phyloP scores from a whole-genome alignment of 2,113 vertebrate genomes.

The Rhegmatorhina hoffmannsi region DNA sequence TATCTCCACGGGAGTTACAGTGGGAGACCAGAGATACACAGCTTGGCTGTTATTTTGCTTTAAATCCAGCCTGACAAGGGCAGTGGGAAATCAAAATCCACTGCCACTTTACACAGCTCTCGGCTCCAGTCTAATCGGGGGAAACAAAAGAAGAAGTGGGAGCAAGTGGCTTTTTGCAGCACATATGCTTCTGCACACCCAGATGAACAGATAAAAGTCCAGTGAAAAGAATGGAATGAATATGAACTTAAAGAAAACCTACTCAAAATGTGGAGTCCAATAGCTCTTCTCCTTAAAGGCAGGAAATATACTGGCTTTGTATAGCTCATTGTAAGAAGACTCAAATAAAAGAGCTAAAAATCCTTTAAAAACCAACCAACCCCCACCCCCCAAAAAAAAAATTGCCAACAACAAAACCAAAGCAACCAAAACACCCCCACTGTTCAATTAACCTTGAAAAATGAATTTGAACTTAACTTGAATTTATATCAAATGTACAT shows the following conservation, averaged over 20 bases:
- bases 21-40: background rate
- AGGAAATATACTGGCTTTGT: background rate
- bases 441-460: conserved; percentile 5
- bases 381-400: background rate
- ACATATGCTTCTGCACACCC: background rate
- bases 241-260: background rate
- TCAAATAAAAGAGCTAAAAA: background rate
- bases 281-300: background rate
- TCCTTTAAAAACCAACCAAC: background rate
- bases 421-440: background rate
- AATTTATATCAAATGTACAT: background rate
- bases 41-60: background rate
- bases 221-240: background rate
- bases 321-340: background rate
- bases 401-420: background rate
- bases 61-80: background rate
- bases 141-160: background rate
- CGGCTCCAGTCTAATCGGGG: background rate
- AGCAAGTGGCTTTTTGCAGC: background rate
- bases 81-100: background rate
- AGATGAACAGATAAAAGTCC: background rate
- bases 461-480: background rate
- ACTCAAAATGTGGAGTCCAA: background rate
- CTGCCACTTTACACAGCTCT: background rate
- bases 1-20: background rate